Base-by-base conservation (phyloP, 2,113 vertebrate species). In the human (Homo sapiens) region DNA sequence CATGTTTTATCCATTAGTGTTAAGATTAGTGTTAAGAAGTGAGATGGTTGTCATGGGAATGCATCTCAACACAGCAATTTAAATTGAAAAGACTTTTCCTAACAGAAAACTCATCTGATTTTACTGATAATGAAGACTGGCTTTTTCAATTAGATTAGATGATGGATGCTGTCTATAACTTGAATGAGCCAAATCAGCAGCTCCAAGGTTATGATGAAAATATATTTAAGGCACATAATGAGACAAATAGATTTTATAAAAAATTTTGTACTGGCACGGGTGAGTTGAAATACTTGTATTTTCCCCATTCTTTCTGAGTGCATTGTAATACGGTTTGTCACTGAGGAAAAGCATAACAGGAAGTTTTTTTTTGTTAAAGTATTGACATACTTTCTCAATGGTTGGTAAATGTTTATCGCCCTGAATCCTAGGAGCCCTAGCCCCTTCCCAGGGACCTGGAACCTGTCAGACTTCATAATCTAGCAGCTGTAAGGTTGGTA, bases 81-180 rank as follows among this genome's bases (percentile, higher is more conserved):
- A 88, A 94, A 79, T 57, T 55, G 72, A 91, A 92, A 89, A 94
- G 85, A 59, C 1, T 75, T 93, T 85, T 91, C 82, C 73, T 94
- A 68, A 59, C 8, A 70, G 61, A 83, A 94, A 93, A 32, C 5
- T 43, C 64, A 32, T 73, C 91, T 94, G 86, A 72, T 89, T 94
- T 97, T 93, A 38, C 64, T 55, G 8, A 70, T 75, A 61, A 84
- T 88, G 22, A 89, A 18, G 16, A 45, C 75, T 94, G 43, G 16
- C 35, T 92, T 91, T 89, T 95, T 40, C 18, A 89, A 55, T 93
- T 91, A 73, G 18, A 61, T 90, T 85, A 80, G 38, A 61, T 72
- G n/a, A 50, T n/a, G 2, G 40, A 72, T 83, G 20, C 32, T 48
- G 57, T 27, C 70, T 79, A 8, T 66, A 92, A 93, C 55, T n/a